These are phyloP conservation scores for Pyrochroa serraticornis DNA, from an alignment of 2,888 invertebrate genomes.

Conservation along the genomic window DNA sequence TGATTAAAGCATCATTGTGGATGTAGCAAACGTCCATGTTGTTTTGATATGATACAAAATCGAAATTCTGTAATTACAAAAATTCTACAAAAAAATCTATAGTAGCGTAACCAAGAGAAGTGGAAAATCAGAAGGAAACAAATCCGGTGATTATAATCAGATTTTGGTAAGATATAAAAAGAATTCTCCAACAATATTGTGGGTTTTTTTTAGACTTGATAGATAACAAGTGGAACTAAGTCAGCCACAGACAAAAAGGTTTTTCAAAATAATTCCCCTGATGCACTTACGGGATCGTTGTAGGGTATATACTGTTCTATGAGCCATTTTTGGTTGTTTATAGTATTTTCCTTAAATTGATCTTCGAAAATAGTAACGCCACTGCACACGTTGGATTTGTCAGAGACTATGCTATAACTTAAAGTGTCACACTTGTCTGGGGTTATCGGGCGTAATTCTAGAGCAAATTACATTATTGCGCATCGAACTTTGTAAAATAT, in stretches of 20 bases:
- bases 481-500: background rate
- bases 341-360: conserved; percentile 58
- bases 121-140: too few species aligned
- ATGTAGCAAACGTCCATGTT: conserved; percentile 48
- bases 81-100: conserved; percentile 7
- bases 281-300: conserved; percentile 52
- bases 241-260: too few species aligned
- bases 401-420: conserved; percentile 44
- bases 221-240: too few species aligned
- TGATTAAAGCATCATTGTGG: conserved; percentile 49
- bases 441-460: conserved; percentile 6
- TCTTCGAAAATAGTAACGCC: conserved; percentile 66
- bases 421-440: conserved; percentile 7
- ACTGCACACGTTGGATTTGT: conserved; percentile 52
- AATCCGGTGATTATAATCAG: too few species aligned
- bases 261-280: conserved; percentile 15
- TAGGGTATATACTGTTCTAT: conserved; percentile 64
- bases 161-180: too few species aligned
- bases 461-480: background rate
- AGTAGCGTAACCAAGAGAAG: too few species aligned
- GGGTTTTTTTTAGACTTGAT: too few species aligned
- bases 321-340: conserved; percentile 62
- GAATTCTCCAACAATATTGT: too few species aligned
- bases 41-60: conserved; percentile 59
- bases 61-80: conserved; percentile 53